Base-by-base conservation (phyloP, 2,797 vertebrate genomes). In the Microchirus variegatus region DNA sequence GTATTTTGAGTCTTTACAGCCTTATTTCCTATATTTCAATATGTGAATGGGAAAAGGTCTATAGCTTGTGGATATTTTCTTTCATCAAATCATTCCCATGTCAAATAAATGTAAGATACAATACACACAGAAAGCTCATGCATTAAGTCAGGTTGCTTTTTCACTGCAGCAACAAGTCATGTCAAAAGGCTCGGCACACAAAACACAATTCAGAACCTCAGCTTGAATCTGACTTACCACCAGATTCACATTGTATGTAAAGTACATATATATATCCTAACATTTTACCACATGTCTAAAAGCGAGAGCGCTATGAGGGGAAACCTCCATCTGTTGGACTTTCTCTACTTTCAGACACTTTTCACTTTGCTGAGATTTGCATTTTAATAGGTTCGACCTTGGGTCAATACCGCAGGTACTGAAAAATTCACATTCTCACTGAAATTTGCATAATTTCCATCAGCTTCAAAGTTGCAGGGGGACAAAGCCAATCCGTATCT, bases 361-460 rank as follows among this genome's bases (percentile, higher is more conserved):
- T 90, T 88, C 77, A 81, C 83, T 89, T 78, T 82, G 81, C 80
- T 83, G 80, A 83, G 89, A 94, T 94, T 94, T 93, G 85, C 93
- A 94, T 94, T 94, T 93, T 94, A 94, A 94, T 93, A 81, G 90
- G 81, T 87, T 90, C 63, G 91, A 93, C 91, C 91, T 77, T 78
- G 62, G 90, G 91, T 93, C 92, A 92, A 88, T 88, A 92, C 89
- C 92, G 91, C 91, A 91, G 93, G 91, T 93, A 84, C 83, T 70
- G 72, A 87, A 87, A 82, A 90, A 89, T 82, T 90, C 89, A 88
- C 82, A 89, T 88, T 92, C 83, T 73, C 63, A 60, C 65, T 69
- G 51, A 92, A 92, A 94, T 94, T 93, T 86, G 89, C 92, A 93
- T 94, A 93, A 94, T 94, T 91, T 87, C 77, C 83, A 94, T 92